A percentile compares a stretch with the other conserved stretches of the same genome.
phyloP scores from a whole-genome alignment of 2,797 vertebrate species.

The Phataginus tricuspis region DNA sequence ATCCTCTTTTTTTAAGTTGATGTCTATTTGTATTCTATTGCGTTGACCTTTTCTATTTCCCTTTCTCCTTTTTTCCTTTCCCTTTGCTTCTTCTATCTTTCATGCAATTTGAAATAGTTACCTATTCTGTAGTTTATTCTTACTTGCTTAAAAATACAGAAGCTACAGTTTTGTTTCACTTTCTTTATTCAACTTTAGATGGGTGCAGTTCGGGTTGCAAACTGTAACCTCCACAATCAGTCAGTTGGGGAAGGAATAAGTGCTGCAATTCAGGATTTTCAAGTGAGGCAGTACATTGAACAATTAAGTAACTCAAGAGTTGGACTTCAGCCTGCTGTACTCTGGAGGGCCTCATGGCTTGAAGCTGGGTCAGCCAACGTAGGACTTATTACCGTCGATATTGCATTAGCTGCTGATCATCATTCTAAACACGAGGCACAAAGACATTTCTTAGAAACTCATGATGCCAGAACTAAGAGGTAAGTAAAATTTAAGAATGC shows the following conservation, averaged over 20 bases:
- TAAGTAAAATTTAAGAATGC: constrained; percentile 75
- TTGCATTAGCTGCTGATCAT: constrained; percentile 96
- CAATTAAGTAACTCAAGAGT: constrained; percentile 90
- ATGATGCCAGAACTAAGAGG: constrained; percentile 95
- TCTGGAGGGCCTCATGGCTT: constrained; percentile 95
- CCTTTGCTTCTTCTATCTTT: neutral
- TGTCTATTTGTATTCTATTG: neutral
- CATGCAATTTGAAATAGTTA: constrained; percentile 16
- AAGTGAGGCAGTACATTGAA: constrained; percentile 95
- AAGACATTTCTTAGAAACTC: constrained; percentile 95
- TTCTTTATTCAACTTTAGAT: constrained; percentile 87
- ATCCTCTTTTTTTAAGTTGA: neutral
- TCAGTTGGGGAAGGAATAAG: constrained; percentile 97
- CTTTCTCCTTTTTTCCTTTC: neutral
- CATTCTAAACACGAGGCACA: constrained; percentile 96
- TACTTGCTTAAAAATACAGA: constrained; percentile 22
- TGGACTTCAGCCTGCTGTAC: constrained; percentile 90
- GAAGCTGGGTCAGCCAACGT: constrained; percentile 96
- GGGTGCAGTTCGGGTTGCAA: constrained; percentile 92
- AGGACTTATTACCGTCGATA: constrained; percentile 96
- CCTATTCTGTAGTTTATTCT: neutral
- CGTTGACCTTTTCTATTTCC: neutral
- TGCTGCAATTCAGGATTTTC: constrained; percentile 94
- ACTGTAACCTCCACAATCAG: constrained; percentile 98
- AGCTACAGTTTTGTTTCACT: constrained; percentile 45